phyloP scores from a whole-genome alignment of 2,113 vertebrate genomes.

The Ageneiosus marmoratus region DNA sequence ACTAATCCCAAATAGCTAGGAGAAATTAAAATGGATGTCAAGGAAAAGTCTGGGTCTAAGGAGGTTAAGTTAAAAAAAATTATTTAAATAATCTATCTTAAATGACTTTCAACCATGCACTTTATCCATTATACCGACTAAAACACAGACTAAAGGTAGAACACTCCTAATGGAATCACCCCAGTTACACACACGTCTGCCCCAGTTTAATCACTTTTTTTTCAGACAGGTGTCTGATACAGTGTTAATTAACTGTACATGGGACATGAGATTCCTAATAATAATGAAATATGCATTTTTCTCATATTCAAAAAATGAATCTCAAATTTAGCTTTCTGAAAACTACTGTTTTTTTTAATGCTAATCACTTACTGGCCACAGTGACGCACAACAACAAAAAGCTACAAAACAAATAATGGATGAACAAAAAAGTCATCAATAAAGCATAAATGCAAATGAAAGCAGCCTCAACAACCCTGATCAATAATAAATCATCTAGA shows the following conservation, averaged over 20 bases:
- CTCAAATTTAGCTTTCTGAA: neutral
- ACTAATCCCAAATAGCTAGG: too few species aligned
- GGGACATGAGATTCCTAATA: neutral
- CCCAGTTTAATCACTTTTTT: neutral
- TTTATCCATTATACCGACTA: neutral
- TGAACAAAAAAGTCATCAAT: neutral
- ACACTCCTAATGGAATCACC: neutral
- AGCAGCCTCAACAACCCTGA: neutral
- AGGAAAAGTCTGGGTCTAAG: too few species aligned
- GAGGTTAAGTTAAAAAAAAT: neutral
- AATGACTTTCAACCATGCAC: too few species aligned
- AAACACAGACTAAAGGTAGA: neutral
- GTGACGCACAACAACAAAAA: neutral
- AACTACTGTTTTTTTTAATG: neutral
- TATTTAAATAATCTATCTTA: too few species aligned
- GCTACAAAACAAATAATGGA: neutral
- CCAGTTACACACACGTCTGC: neutral
- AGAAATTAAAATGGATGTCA: too few species aligned
- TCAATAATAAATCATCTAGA: conserved; percentile 2
- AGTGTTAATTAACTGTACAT: neutral
- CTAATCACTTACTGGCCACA: neutral
- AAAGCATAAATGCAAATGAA: neutral
- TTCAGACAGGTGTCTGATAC: neutral
- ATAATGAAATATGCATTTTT: neutral
- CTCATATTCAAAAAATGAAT: neutral